These are phyloP conservation scores for Apodemus agrarius DNA, from an alignment of 2,797 vertebrate species.

Conservation along the genomic window DNA sequence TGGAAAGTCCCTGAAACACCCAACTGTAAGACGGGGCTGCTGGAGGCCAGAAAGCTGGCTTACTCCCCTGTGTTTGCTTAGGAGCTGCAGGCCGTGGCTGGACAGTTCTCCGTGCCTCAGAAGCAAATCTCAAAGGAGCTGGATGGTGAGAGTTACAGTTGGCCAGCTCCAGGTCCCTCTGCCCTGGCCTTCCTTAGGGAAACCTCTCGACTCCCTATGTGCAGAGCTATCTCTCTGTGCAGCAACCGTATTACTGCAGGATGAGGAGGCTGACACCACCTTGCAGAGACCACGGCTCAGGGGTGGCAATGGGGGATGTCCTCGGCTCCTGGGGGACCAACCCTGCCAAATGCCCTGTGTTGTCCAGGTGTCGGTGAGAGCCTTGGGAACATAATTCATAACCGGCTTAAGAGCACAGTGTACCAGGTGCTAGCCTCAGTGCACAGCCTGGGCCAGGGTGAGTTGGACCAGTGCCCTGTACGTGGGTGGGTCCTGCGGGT, in stretches of 20 bases:
- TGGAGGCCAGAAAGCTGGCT: background rate
- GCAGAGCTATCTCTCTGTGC: background rate
- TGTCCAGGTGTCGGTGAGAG: constrained; percentile 83
- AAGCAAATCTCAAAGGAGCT: constrained; percentile 84
- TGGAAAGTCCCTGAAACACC: background rate
- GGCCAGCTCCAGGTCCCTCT: background rate
- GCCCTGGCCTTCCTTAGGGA: background rate
- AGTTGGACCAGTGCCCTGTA: background rate
- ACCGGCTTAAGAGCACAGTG: constrained; percentile 80
- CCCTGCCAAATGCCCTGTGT: background rate
- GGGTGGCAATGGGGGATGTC: background rate
- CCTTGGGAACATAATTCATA: constrained; percentile 83
- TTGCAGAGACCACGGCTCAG: background rate
- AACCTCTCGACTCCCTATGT: background rate
- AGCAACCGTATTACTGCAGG: background rate
- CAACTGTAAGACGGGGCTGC: no score
- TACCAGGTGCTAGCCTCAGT: constrained; percentile 80
- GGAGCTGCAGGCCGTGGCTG: constrained; percentile 86
- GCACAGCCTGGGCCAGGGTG: constrained; percentile 85
- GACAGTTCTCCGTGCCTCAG: constrained; percentile 87
- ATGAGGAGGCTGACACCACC: background rate
- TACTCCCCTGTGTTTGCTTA: constrained; percentile 48
- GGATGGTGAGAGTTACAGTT: constrained; percentile 81
- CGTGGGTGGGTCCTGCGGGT: background rate
- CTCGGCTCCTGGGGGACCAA: background rate